phyloP scores from a whole-genome alignment of 2,797 vertebrate species.

The Sorex maritimensis region DNA sequence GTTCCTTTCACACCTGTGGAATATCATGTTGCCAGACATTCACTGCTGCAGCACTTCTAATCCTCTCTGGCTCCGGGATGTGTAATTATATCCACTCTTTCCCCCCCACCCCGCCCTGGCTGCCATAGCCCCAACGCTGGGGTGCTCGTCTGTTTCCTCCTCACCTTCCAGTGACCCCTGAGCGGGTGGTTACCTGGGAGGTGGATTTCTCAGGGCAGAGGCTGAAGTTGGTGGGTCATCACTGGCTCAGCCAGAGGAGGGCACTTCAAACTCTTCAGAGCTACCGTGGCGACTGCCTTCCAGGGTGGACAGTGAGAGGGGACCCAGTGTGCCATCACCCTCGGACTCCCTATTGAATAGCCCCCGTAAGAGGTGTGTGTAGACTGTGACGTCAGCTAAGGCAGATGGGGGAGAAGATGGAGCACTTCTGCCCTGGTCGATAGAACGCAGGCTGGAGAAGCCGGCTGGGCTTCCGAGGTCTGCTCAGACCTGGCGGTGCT shows the following conservation, averaged over 20 bases:
- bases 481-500: neutral
- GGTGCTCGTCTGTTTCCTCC: slow-evolving; percentile 65
- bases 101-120: neutral
- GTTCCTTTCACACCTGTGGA: slow-evolving; percentile 75
- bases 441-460: neutral
- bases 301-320: neutral
- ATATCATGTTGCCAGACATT: slow-evolving; percentile 78
- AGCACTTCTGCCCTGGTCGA: neutral
- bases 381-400: neutral
- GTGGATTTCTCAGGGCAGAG: slow-evolving; percentile 34
- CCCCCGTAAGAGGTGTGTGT: neutral
- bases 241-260: neutral
- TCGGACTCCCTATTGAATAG: neutral
- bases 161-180: slow-evolving; percentile 79
- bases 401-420: neutral
- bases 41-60: slow-evolving; percentile 61
- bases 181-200: slow-evolving; percentile 60
- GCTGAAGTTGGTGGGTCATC: neutral
- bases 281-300: neutral
- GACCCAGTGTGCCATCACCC: neutral
- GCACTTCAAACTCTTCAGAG: neutral
- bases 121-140: neutral
- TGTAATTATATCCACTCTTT: slow-evolving; percentile 74
- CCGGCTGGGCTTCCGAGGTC: neutral
- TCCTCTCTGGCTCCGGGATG: slow-evolving; percentile 57